Evolutionary conservation across 2,888 invertebrate genomes (phyloP), one percentile per base, ranked within the genome.

Genomic region (Glyphotaelius pellucidus): DNA sequence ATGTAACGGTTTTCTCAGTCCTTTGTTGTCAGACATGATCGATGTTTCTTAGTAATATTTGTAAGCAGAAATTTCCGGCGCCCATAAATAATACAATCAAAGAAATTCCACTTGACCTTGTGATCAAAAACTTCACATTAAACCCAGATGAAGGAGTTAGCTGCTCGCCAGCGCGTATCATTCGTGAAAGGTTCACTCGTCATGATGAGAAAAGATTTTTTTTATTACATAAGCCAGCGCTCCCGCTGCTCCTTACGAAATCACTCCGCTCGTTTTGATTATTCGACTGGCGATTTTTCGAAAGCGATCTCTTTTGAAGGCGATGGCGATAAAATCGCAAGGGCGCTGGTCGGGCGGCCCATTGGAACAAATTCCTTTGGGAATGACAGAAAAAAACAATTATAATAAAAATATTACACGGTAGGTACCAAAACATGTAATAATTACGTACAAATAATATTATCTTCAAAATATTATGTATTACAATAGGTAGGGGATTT

Each of bases 281-380:
- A 86, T 86, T 86, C 42, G 38, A 15, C 15, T 86, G 25, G 47
- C 42, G n/a, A 86, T 86, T n/a, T 42, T 86, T 86, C 86, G 86
- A 86, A 86, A 86, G 86, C 86, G 30, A 86, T 86, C 86, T 30
- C n/a, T 42, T n/a, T 42, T 2, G 25, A 86, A 86, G 86, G 7
- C n/a, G 14, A 30, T 30, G 47, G 14, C 86, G 38, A 86, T 86
- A 47, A 86, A 86, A 86, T 86, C 86, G 86, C 25, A 35, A 42
- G 42, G 42, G 42, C 42, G 42, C 42, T 15, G 35, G 32, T 19
- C 25, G 25, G 9, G 67, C 7, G 9, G 9, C 9, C 3, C 9
- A n/a, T 67, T 67, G n/a, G 15, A 52, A 52, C 52, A 52, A 19
- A 52, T 52, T 52, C 19, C 52, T 19, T 7, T 52, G 1, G 52